Percentiles rank a stretch among this genome's conserved stretches.
Conservation (phyloP, 2,113 vertebrate genomes). For the Arvicanthis niloticus region DNA sequence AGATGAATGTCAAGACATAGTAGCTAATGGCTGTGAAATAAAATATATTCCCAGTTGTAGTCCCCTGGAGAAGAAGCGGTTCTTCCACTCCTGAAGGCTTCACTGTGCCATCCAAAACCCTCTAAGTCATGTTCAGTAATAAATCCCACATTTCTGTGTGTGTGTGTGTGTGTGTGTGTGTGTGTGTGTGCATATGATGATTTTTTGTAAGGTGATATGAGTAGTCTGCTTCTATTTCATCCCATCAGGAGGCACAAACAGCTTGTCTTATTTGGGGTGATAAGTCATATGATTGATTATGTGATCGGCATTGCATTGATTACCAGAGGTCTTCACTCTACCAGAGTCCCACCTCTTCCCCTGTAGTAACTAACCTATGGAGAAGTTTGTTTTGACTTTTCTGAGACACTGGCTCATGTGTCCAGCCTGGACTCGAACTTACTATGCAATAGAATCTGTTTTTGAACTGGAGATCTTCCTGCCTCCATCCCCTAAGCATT, state of each 20-base stretch:
- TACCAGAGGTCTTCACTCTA: not conserved
- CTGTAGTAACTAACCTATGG: not conserved
- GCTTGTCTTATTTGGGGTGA: not conserved
- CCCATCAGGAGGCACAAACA: not conserved
- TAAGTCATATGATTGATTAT: not conserved
- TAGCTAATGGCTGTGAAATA: not conserved
- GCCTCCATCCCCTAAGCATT: not conserved
- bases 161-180: too few species aligned
- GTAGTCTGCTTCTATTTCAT: not conserved
- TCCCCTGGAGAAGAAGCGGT: not conserved
- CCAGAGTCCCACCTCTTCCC: not conserved
- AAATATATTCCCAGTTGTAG: not conserved
- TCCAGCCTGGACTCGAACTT: not conserved
- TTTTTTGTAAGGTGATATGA: not conserved
- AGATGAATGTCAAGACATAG: not conserved
- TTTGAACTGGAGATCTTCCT: not conserved
- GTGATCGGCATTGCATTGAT: not conserved
- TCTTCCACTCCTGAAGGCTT: not conserved
- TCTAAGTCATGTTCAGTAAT: not conserved
- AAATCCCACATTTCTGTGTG: not conserved
- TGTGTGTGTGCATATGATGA: too few species aligned
- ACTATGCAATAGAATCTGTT: not conserved
- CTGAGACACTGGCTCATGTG: not conserved
- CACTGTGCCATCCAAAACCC: not conserved
- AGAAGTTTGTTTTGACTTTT: not conserved